Conservation (phyloP, 2,113 vertebrate genomes). For the Chionis minor region DNA sequence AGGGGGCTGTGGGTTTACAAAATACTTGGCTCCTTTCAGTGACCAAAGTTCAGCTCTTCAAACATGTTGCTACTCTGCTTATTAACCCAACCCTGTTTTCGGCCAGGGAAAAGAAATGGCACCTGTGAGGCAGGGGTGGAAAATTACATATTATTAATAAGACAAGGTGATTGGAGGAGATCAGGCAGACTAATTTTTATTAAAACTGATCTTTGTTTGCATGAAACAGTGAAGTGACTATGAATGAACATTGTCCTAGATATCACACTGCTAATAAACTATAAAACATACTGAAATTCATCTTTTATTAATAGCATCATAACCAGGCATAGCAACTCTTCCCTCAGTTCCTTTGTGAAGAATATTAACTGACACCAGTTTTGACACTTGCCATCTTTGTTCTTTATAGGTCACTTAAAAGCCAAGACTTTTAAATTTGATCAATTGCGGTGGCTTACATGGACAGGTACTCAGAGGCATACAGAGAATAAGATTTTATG, state of each 20-base stretch:
- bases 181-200: neutral
- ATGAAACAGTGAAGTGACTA: neutral
- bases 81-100: neutral
- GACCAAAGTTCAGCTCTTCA: neutral
- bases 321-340: neutral
- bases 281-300: neutral
- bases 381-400: conserved; percentile 2
- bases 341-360: neutral
- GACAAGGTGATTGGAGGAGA: neutral
- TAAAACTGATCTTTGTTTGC: neutral
- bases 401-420: conserved; percentile 20
- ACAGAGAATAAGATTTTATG: neutral
- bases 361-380: neutral
- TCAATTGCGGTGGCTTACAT: neutral
- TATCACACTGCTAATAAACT: neutral
- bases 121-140: neutral
- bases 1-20: neutral
- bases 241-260: neutral
- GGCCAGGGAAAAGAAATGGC: neutral
- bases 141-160: neutral
- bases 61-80: neutral
- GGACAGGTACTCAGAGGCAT: neutral
- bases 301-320: neutral
- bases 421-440: neutral
- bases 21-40: neutral